These are phyloP conservation scores for Creontiades dilutus DNA, from an alignment of 2,888 invertebrate genomes.

Conservation along the genomic window DNA sequence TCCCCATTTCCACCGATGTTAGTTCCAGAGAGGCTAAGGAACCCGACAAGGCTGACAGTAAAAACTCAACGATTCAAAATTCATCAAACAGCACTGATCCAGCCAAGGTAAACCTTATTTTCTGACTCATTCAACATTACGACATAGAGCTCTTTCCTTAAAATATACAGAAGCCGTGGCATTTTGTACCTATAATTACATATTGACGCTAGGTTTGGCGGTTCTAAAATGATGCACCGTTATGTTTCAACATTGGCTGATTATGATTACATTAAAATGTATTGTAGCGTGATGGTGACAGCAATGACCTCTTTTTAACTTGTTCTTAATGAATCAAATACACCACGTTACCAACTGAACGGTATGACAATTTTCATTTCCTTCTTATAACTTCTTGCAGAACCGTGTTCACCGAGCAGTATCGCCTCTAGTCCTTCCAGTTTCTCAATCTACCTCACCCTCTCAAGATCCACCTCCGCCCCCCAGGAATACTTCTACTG, in stretches of 20 bases:
- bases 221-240: no score
- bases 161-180: no score
- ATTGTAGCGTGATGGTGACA: no score
- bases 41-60: conserved; percentile 32
- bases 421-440: conserved; percentile 32
- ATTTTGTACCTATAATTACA: no score
- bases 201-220: no score
- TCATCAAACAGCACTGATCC: background rate
- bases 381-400: background rate
- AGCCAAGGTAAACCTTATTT: background rate
- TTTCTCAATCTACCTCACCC: conserved; percentile 42
- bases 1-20: background rate
- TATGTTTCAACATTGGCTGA: no score
- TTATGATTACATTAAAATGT: no score
- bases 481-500: background rate
- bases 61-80: background rate
- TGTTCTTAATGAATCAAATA: no score
- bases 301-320: no score
- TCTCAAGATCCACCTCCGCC: conserved; percentile 58
- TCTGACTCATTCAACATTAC: no score
- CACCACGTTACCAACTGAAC: no score
- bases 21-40: conserved; percentile 37
- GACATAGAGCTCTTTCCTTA: no score
- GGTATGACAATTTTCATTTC: background rate
- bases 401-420: conserved; percentile 46